These are phyloP conservation scores for Drosophila novamexicana DNA, from an alignment of 1,140 invertebrate species.

Conservation along the genomic window DNA sequence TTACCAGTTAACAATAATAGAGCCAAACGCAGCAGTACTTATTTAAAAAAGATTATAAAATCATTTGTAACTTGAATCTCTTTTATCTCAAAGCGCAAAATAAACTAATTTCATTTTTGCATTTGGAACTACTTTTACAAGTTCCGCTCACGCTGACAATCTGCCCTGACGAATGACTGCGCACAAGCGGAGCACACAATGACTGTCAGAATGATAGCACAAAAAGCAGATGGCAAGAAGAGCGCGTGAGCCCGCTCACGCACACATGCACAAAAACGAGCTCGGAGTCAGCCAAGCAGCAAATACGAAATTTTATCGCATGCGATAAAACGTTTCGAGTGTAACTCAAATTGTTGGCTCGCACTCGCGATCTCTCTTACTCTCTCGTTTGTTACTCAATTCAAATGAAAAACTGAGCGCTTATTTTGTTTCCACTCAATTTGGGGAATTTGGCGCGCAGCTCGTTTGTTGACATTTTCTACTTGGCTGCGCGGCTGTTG, in stretches of 20 bases:
- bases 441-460: constrained; percentile 72
- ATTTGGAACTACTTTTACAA: constrained; percentile 19
- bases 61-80: too few species aligned
- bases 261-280: constrained; percentile 31
- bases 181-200: constrained; percentile 50
- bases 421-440: constrained; percentile 43
- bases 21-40: too few species aligned
- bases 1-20: too few species aligned
- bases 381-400: constrained; percentile 29
- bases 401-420: constrained; percentile 5
- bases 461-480: constrained; percentile 82
- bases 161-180: constrained; percentile 63
- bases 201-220: constrained; percentile 64
- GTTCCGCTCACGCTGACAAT: constrained; percentile 32
- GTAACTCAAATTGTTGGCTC: neutral
- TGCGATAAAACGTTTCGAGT: constrained; percentile 49
- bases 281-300: neutral
- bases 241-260: constrained; percentile 22
- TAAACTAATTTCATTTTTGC: neutral
- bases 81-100: neutral
- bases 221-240: constrained; percentile 45
- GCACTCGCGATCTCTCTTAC: constrained; percentile 1
- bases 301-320: constrained; percentile 47
- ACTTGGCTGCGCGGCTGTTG: constrained; percentile 37
- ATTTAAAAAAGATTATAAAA: too few species aligned